A percentile compares a stretch with the other conserved stretches of the same genome.
Evolutionary conservation across 2,888 invertebrate genomes (phyloP).

Genomic region (Litoditis marina): DNA sequence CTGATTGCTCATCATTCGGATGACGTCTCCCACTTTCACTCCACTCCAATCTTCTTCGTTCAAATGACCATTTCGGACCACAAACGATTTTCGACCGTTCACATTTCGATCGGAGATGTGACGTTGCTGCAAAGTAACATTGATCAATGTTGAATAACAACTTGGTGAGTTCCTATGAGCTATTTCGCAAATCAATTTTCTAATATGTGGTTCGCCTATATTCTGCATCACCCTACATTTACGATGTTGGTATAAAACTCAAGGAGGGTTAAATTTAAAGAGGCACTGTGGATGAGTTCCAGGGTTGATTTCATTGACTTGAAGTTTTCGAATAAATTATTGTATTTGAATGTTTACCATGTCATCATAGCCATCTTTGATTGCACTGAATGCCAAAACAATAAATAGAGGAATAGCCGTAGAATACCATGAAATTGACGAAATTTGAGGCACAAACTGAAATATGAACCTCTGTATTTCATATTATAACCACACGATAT

Average conservation of each 20-base stretch:
- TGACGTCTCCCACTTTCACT: slow-evolving; percentile 90
- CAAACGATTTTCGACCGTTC: slow-evolving; percentile 88
- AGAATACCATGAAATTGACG: slow-evolving; percentile 90
- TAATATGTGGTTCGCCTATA: too few relatives aligned
- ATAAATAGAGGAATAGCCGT: slow-evolving; percentile 93
- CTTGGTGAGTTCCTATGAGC: neutral
- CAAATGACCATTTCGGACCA: slow-evolving; percentile 75
- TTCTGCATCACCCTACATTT: too few relatives aligned
- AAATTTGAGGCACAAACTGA: slow-evolving; percentile 87
- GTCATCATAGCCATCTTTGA: slow-evolving; percentile 98
- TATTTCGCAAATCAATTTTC: neutral
- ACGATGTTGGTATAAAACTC: too few relatives aligned
- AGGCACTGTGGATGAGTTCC: neutral
- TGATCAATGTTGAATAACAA: neutral
- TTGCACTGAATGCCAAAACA: slow-evolving; percentile 87
- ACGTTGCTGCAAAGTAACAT: slow-evolving; percentile 78
- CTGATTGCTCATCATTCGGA: slow-evolving; percentile 97
- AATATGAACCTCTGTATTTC: slow-evolving; percentile 21
- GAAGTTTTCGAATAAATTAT: neutral
- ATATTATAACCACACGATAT: neutral
- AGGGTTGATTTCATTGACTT: neutral
- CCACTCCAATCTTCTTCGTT: slow-evolving; percentile 78
- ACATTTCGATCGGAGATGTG: slow-evolving; percentile 96
- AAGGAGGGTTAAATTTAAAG: too few relatives aligned
- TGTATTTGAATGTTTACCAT: slow-evolving; percentile 70